Evolutionary conservation across 2,797 vertebrate species (phyloP), one percentile per base, ranked within the genome.

Genomic region (Sebastolobus altivelis): DNA sequence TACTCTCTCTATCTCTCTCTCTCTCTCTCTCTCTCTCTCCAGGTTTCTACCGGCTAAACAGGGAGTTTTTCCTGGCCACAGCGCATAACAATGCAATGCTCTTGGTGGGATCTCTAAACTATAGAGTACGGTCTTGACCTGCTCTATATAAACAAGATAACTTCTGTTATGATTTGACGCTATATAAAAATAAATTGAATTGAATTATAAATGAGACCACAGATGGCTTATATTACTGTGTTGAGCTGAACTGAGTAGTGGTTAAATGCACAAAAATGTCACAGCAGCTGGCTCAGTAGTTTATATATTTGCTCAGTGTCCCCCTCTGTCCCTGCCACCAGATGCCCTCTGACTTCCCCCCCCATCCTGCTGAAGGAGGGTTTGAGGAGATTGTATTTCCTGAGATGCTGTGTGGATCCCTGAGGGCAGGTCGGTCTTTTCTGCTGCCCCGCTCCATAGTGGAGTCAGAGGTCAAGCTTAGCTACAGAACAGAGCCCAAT

Each of bases 401-500:
- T 60, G 3, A 58, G 9, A 55, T 58, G 11, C 29, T 63, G 60
- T 46, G 55, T 22, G 10, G 58, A 76, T 33, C 29, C 25, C 60
- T 35, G n/a, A 9, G 38, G 29, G 18, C 54, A 18, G 14, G 20
- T 31, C 69, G 68, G 11, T 60, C 4, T 56, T 68, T 72, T 29
- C 35, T 14, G 7, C n/a, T 31, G 56, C 1, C 58, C 37, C 8
- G 8, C 7, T 76, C 40, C 46, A 65, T 14, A 8, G 14, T 40
- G 65, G 35, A 49, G 20, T 55, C 52, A 52, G 52, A 43, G 67
- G 65, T 65, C 20, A 72, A 13, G 16, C 60, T 73, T 74, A 58
- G 75, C 52, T 58, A 46, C 35, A 66, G 66, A 56, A 37, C 27
- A 43, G 27, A 61, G 56, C 46, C 31, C 14, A 46, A 13, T 9